Percentiles rank a stretch among this genome's conserved stretches.
These are phyloP conservation scores for Gobionotothen gibberifrons DNA, from an alignment of 2,797 vertebrate species.

Conservation along the genomic window DNA sequence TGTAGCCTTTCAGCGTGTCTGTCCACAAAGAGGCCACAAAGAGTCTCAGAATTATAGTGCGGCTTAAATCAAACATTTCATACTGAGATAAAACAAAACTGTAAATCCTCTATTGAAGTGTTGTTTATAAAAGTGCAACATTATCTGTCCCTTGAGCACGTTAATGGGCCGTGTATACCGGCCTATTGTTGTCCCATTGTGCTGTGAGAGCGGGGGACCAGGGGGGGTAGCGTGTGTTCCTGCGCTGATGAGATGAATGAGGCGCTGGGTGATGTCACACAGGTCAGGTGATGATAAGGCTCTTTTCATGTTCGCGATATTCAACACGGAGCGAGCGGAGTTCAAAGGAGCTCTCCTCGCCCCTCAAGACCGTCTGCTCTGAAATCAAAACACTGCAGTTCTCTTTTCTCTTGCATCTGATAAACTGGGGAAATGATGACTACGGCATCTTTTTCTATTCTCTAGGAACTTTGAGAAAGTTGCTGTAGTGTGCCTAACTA, in stretches of 20 bases:
- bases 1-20: constrained; percentile 28
- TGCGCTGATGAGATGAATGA: constrained; percentile 51
- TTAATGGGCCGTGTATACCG: constrained; percentile 42
- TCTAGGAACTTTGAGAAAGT: constrained; percentile 39
- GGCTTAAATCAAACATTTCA: constrained; percentile 53
- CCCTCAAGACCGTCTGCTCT: constrained; percentile 43
- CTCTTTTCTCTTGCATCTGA: constrained; percentile 39
- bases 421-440: constrained; percentile 54
- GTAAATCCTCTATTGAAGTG: constrained; percentile 32
- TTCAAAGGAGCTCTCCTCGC: constrained; percentile 54
- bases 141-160: constrained; percentile 65
- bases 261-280: constrained; percentile 59
- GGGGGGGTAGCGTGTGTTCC: constrained; percentile 39
- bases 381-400: constrained; percentile 57
- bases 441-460: constrained; percentile 41
- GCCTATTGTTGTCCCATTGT: constrained; percentile 63
- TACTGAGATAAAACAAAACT: constrained; percentile 48
- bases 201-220: constrained; percentile 58
- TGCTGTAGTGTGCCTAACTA: constrained; percentile 33
- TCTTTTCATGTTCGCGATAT: constrained; percentile 57
- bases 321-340: constrained; percentile 44
- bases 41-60: constrained; percentile 49
- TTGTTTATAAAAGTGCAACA: constrained; percentile 57
- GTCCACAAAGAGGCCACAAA: constrained; percentile 41
- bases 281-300: constrained; percentile 47